Conservation (phyloP, 2,797 vertebrate species). For the Octomys mimax region DNA sequence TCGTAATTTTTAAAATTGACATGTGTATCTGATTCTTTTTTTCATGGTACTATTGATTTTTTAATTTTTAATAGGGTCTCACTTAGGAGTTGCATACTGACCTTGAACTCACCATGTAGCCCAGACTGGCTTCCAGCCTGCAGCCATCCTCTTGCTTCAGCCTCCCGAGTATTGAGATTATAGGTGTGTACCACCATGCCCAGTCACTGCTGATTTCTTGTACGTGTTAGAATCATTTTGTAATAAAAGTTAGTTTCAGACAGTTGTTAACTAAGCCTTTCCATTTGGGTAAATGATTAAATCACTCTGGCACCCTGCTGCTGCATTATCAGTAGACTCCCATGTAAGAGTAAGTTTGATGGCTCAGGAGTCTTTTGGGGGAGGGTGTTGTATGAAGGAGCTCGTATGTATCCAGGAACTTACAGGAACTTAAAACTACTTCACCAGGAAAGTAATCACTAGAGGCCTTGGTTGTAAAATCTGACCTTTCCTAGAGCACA, state of each 20-base stretch:
- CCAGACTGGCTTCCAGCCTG: neutral
- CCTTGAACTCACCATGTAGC: neutral
- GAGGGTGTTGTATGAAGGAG: neutral
- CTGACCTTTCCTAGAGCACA: neutral
- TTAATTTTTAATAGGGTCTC: neutral
- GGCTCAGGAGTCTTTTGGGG: neutral
- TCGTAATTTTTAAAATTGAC: neutral
- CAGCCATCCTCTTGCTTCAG: neutral
- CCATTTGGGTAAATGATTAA: conserved; percentile 26
- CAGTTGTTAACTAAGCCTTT: conserved; percentile 7
- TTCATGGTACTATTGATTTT: neutral
- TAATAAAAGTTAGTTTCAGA: conserved; percentile 16
- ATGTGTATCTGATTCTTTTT: neutral
- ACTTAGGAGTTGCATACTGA: neutral
- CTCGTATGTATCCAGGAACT: too few species aligned
- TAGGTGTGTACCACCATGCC: neutral
- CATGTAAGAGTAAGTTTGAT: neutral
- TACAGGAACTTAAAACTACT: neutral
- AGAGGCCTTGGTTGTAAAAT: conserved; percentile 50
- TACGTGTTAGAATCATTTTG: conserved; percentile 20
- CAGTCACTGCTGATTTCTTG: neutral
- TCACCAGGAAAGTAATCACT: neutral
- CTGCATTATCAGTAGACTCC: neutral
- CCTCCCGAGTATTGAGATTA: neutral
- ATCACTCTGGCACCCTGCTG: conserved; percentile 18